phyloP scores from a whole-genome alignment of 2,113 vertebrate genomes.

The Bubo bubo region DNA sequence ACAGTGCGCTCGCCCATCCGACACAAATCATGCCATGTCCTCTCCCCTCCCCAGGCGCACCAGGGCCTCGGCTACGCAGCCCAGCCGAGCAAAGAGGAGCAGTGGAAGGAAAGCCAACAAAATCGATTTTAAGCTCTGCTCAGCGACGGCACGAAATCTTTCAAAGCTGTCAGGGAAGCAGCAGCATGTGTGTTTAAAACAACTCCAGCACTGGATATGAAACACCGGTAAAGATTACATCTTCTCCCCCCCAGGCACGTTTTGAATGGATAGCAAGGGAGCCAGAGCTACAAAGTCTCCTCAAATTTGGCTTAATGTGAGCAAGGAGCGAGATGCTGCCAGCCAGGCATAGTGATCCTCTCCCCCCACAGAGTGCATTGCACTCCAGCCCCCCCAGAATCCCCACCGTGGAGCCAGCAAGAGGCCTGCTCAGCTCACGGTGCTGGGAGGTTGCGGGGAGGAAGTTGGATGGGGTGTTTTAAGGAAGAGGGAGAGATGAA shows the following conservation, averaged over 20 bases:
- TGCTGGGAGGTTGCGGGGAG: background rate
- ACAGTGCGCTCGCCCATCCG: accelerated
- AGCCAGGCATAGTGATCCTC: background rate
- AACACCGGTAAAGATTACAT: background rate
- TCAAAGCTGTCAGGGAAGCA: background rate
- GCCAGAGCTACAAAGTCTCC: background rate
- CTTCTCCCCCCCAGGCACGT: background rate
- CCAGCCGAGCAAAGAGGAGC: background rate
- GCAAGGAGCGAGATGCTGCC: background rate
- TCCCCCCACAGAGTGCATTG: background rate
- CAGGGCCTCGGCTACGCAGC: accelerated
- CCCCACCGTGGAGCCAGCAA: background rate
- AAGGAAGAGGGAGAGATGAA: background rate
- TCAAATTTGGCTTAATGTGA: background rate
- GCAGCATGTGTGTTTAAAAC: background rate
- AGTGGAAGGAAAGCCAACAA: background rate
- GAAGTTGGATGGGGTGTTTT: accelerated
- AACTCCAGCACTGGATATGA: background rate
- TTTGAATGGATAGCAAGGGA: background rate
- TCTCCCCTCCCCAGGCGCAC: background rate
- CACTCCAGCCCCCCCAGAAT: background rate
- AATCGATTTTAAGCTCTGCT: background rate
- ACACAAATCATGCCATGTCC: background rate
- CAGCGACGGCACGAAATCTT: background rate
- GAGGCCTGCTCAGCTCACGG: background rate